These are phyloP conservation scores for Alethe diademata DNA, from an alignment of 2,113 vertebrate genomes.

Conservation along the genomic window DNA sequence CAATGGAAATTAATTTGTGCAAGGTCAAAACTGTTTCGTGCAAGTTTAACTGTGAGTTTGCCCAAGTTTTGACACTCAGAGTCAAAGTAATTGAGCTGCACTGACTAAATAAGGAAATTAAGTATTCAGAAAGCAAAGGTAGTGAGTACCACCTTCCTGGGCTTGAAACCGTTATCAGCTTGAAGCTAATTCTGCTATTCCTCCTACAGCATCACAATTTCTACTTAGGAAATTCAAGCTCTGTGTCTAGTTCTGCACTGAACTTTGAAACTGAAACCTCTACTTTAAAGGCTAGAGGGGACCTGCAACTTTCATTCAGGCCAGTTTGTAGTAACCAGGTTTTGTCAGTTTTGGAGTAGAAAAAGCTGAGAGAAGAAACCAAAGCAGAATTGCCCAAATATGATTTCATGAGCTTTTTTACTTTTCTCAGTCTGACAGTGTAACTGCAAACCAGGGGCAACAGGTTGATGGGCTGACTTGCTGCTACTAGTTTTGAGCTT, in stretches of 20 bases:
- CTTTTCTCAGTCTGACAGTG: not conserved
- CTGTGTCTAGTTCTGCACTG: not conserved
- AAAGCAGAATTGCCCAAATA: not conserved
- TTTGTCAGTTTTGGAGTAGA: not conserved
- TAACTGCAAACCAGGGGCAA: not conserved
- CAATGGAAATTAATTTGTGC: not conserved
- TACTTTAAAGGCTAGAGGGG: not conserved
- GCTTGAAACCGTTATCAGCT: not conserved
- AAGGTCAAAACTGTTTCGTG: not conserved
- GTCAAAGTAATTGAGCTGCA: not conserved
- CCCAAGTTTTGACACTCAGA: not conserved
- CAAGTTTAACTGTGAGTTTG: not conserved
- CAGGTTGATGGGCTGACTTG: not conserved
- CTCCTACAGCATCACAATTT: not conserved
- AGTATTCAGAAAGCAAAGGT: conserved; percentile 31
- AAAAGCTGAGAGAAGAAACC: not conserved
- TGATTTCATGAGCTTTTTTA: not conserved
- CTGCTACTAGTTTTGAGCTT: not conserved
- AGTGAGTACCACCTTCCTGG: not conserved
- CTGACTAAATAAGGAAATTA: not conserved
- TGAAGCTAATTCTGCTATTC: conserved; percentile 18
- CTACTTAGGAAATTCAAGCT: not conserved
- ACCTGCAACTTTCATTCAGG: not conserved
- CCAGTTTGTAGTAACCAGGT: not conserved
- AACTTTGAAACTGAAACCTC: not conserved